A percentile compares a stretch with the other conserved stretches of the same genome.
Evolutionary conservation across 2,888 invertebrate genomes (phyloP).

Genomic region (Doris montereyensis): DNA sequence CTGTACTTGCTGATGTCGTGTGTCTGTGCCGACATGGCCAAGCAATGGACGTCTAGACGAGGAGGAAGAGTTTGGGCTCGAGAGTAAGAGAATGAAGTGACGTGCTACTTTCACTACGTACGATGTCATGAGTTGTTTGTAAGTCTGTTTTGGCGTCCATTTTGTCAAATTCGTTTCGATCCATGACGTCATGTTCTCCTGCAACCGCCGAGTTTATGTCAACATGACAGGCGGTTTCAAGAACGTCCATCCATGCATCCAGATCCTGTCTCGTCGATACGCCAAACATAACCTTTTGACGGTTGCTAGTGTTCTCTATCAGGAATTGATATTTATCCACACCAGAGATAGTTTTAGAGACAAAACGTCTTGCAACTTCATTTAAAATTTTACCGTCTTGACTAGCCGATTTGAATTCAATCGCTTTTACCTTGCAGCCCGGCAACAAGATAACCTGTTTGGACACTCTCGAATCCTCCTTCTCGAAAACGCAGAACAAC

Average conservation of each 20-base stretch:
- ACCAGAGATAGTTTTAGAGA: conserved; percentile 54
- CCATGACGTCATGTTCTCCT: not conserved
- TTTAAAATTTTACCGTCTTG: conserved; percentile 42
- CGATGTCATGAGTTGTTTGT: no score
- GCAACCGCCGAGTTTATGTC: conserved; percentile 34
- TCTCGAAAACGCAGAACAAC: conserved; percentile 61
- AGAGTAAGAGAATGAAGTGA: not conserved
- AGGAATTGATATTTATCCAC: conserved; percentile 58
- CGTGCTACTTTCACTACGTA: not conserved
- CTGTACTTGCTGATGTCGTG: conserved; percentile 45
- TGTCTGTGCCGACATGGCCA: not conserved
- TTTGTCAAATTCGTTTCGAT: no score
- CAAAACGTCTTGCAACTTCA: conserved; percentile 24
- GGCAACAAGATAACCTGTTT: conserved; percentile 55
- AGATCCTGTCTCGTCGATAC: conserved; percentile 51
- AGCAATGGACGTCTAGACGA: conserved; percentile 20
- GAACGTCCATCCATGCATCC: conserved; percentile 51
- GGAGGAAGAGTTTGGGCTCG: conserved; percentile 14
- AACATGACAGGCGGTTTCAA: conserved; percentile 51
- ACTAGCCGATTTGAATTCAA: conserved; percentile 57
- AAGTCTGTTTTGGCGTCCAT: no score
- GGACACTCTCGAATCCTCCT: conserved; percentile 49
- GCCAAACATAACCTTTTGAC: conserved; percentile 56
- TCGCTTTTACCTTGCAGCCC: conserved; percentile 55
- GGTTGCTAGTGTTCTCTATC: conserved; percentile 54